Percentiles rank a stretch among this genome's conserved stretches.
Conservation (phyloP, 2,888 invertebrate species). For the Macrosiphum euphorbiae region DNA sequence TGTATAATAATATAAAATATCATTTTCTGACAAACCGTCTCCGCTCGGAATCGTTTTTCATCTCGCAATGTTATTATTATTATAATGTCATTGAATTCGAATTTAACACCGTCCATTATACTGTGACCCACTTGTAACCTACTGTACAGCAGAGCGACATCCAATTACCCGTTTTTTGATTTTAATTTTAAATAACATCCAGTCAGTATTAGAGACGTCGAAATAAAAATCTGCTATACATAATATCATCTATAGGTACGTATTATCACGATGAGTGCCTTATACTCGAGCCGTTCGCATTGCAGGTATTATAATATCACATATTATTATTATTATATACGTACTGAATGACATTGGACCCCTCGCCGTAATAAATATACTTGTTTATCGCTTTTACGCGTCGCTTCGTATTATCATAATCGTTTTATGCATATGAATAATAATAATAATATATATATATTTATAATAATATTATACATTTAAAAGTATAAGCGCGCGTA, state of each 20-base stretch:
- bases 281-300: neutral
- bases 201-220: neutral
- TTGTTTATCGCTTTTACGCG: conserved; percentile 29
- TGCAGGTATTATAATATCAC: neutral
- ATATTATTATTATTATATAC: neutral
- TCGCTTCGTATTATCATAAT: conserved; percentile 25
- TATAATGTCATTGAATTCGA: too few species aligned
- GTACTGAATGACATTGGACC: conserved; percentile 19
- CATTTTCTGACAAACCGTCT: too few species aligned
- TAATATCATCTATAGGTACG: neutral
- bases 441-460: neutral
- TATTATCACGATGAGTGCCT: neutral
- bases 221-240: neutral
- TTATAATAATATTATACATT: too few species aligned
- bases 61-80: too few species aligned
- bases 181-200: too few species aligned
- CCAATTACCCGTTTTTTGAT: too few species aligned
- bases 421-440: neutral
- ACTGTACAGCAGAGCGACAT: too few species aligned
- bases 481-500: neutral
- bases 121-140: too few species aligned
- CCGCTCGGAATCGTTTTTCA: too few species aligned
- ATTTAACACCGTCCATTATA: too few species aligned
- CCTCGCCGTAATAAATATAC: conserved; percentile 13
- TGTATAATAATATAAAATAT: too few species aligned